Conservation (phyloP, 2,113 vertebrate species). For the Cryptotis parvus region DNA sequence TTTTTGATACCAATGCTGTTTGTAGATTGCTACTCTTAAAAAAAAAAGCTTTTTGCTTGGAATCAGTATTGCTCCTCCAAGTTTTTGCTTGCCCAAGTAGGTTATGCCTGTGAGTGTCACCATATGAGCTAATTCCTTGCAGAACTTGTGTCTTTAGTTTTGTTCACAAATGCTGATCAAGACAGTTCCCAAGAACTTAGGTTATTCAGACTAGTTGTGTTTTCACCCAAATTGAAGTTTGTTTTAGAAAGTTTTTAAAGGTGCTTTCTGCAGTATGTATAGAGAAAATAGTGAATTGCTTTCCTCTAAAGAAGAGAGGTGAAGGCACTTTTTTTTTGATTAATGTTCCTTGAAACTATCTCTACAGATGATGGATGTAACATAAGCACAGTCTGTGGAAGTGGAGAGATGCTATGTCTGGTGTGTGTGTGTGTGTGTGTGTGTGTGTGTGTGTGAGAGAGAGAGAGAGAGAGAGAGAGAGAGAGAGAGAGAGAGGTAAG, state of each 20-base stretch:
- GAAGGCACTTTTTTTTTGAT: conserved; percentile 4
- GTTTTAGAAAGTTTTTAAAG: conserved; percentile 29
- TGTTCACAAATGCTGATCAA: conserved; percentile 25
- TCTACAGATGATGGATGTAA: background rate
- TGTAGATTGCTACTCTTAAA: conserved; percentile 69
- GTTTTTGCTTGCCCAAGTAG: conserved; percentile 67
- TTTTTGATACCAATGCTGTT: conserved; percentile 72
- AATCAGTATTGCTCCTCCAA: conserved; percentile 71
- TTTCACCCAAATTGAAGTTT: conserved; percentile 50
- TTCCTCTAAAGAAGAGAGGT: conserved; percentile 37
- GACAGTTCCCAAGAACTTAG: background rate
- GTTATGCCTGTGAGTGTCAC: conserved; percentile 63
- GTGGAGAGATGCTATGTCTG: background rate
- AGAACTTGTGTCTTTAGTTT: conserved; percentile 59
- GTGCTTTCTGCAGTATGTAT: conserved; percentile 4
- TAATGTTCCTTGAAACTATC: background rate
- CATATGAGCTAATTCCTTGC: conserved; percentile 62
- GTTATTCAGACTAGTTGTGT: conserved; percentile 43
- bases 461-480: too few relatives aligned
- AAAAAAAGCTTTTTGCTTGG: conserved; percentile 62
- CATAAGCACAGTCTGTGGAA: background rate
- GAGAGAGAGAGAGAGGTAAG: too few relatives aligned
- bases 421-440: fast-evolving
- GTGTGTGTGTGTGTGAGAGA: background rate
- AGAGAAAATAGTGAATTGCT: background rate